Evolutionary conservation across 2,113 vertebrate genomes (phyloP), one percentile per base, ranked within the genome.

Genomic region (Lasiurus cinereus): DNA sequence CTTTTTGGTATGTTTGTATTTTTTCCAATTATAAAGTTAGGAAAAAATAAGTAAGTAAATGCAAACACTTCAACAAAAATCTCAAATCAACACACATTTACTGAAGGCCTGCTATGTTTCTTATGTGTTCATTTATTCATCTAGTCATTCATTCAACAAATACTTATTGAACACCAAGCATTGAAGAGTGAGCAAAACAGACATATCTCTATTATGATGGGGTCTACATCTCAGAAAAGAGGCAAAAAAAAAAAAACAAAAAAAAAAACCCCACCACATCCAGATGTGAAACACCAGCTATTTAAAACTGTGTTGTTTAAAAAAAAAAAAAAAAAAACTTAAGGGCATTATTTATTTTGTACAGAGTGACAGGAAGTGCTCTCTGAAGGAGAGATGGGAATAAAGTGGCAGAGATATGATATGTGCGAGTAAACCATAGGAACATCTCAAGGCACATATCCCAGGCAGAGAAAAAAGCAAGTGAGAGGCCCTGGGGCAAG

Each of bases 1-100:
- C 29, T 64, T 90, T 72, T 88, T n/a, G 74, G 16, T 31, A n/a
- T 36, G 24, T 83, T 54, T 70, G 4, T 69, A 70, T 46, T 22
- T 77, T 96, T 88, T 76, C 90, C 50, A 88, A 93, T 93, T 48
- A 90, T 36, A 92, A 95, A 90, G 14, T 86, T 77, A 93, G 62
- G 29, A 15, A 88, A 94, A 93, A 92, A 88, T 79, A 72, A 87
- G 31, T 48, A 89, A 52, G 16, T 54, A 96, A 96, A 94, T 83
- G 66, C 33, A 91, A 96, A 93, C 6, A 69, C 31, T 77, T 86
- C 33, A 59, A 73, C 6, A 83, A 94, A 83, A 94, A 66, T 56
- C 69, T 83, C 87, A 64, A 91, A 86, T 64, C 69, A 46, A 83
- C 67, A 80, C 13, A 56, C 2, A 59, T 46, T 72, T 64, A 73